These are phyloP conservation scores for Eristalinus sepulchralis DNA, from an alignment of 2,888 invertebrate species.

Conservation along the genomic window DNA sequence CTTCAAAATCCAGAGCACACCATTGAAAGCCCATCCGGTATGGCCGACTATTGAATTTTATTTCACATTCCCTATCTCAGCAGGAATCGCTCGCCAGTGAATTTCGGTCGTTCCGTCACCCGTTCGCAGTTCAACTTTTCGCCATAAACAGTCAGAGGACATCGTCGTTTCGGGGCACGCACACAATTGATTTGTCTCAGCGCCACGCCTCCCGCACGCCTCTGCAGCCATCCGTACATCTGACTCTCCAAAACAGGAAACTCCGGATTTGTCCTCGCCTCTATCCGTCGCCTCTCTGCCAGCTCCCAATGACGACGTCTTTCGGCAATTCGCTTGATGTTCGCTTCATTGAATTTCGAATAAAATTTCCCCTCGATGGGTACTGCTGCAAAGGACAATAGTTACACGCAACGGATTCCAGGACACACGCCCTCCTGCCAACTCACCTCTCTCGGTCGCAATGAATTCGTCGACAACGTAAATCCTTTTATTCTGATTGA, in stretches of 20 bases:
- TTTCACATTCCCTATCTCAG: conserved; percentile 45
- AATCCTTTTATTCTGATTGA: conserved; percentile 76
- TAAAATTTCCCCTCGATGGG: conserved; percentile 77
- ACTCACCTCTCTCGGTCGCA: conserved; percentile 75
- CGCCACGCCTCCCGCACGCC: conserved; percentile 61
- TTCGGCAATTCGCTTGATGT: neutral
- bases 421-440: neutral
- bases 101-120: conserved; percentile 75
- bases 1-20: neutral
- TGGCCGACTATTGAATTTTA: neutral
- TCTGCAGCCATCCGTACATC: conserved; percentile 77
- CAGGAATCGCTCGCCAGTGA: conserved; percentile 77
- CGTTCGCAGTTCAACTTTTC: conserved; percentile 76
- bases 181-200: conserved; percentile 73
- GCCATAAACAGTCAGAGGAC: conserved; percentile 77
- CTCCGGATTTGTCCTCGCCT: conserved; percentile 68
- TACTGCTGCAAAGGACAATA: conserved; percentile 72
- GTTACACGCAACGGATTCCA: neutral
- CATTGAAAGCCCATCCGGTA: neutral
- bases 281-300: conserved; percentile 49
- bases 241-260: conserved; percentile 77
- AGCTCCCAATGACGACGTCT: conserved; percentile 48
- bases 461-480: conserved; percentile 75
- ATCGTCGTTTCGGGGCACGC: conserved; percentile 76
- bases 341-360: conserved; percentile 73